Evolutionary conservation across 2,888 invertebrate genomes (phyloP), one percentile per base, ranked within the genome.

Genomic region (Eutolmus rufibarbis): DNA sequence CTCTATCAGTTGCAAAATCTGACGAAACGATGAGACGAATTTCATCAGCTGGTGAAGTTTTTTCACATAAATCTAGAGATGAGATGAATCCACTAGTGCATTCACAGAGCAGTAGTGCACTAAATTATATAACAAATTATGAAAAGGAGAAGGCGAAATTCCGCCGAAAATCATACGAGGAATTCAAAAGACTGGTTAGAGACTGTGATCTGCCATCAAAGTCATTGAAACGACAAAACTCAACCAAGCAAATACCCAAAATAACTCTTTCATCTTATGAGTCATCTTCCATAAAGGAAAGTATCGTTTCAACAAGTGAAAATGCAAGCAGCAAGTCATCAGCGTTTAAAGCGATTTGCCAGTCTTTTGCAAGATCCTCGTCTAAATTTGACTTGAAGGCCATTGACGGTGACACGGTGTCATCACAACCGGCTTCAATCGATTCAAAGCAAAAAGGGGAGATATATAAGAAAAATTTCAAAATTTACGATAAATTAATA

Each of bases 401-500:
- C 14, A 43, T 79, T 28, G 79, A 87, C 9, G 74, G 40, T 16
- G 7, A 51, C 43, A 14, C 66, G 43, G 14, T 74, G 31, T 66
- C 86, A 43, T 34, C 28, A 76, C 28, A 51, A 16, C 9, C 74
- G 23, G 23, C 28, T 34, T 1, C 40, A 5, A 56, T 34, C 1
- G 87, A 87, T 57, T 23, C 28, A n/a, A 84, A 76, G n/a, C 28
- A 76, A 57, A 87, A 87, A 74, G 88, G 87, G 19, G 89, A 89
- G n/a, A 88, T 89, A 43, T 92, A 92, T 88, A 90, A 90, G 77
- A 91, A 91, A 66, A 92, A 93, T 87, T 92, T 92, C 74, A 92
- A 93, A 89, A 92, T 93, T 89, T 93, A 93, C 88, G 92, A 93
- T 86, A 93, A 93, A 89, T 88, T 92, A 12, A 90, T 92, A 74